Evolutionary conservation across 2,888 invertebrate species (phyloP).

Genomic region (Cosmopolites sordidus): DNA sequence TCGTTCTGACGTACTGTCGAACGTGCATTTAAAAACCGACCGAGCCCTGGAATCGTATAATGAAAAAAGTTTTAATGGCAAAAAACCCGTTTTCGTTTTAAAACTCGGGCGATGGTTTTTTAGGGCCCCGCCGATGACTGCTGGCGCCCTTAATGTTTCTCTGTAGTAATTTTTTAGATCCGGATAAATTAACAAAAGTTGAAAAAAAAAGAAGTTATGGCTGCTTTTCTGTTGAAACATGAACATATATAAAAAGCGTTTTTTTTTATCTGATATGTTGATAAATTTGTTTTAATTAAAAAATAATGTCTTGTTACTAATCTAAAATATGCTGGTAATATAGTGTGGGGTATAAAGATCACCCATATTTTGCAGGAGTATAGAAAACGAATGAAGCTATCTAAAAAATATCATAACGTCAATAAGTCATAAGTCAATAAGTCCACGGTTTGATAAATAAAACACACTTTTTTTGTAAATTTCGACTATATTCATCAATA

Average conservation of each 20-base stretch:
- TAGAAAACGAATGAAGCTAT: too few relatives aligned
- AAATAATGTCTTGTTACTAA: too few relatives aligned
- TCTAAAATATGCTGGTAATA: too few relatives aligned
- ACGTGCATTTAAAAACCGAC: conserved; percentile 19
- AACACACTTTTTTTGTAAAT: too few relatives aligned
- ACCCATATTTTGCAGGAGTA: too few relatives aligned
- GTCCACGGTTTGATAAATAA: too few relatives aligned
- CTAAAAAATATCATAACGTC: too few relatives aligned
- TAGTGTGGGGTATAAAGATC: too few relatives aligned
- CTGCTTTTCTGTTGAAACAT: neutral
- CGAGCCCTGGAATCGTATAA: conserved; percentile 18
- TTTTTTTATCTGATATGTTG: too few relatives aligned
- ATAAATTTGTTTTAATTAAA: too few relatives aligned
- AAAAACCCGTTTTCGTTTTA: conserved; percentile 18
- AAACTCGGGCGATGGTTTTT: conserved; percentile 14
- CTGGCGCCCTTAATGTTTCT: conserved; percentile 16
- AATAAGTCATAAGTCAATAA: too few relatives aligned
- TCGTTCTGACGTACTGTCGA: conserved; percentile 14
- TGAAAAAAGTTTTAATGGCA: conserved; percentile 23
- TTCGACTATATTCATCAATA: too few relatives aligned
- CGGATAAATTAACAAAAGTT: conserved; percentile 15
- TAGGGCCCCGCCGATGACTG: conserved; percentile 11
- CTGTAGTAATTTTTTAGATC: conserved; percentile 17
- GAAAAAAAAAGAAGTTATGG: conserved; percentile 4
- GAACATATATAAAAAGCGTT: neutral